Conservation (phyloP, 2,888 invertebrate genomes). For the Thumatha senex region DNA sequence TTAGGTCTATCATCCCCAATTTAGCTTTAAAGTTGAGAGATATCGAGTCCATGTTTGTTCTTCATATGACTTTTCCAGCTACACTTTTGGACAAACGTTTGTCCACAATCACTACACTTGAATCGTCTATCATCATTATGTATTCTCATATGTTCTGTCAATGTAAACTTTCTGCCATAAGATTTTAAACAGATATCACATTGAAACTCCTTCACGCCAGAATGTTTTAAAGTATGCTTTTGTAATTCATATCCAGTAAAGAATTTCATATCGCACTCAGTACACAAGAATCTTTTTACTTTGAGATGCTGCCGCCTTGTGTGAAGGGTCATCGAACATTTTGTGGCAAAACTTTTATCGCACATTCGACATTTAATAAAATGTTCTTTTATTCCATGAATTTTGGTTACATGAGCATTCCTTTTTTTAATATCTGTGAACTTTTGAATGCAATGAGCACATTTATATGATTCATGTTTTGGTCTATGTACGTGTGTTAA, state of each 20-base stretch:
- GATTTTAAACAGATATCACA: conserved; percentile 57
- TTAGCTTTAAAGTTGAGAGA: background rate
- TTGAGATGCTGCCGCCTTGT: conserved; percentile 51
- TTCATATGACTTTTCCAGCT: conserved; percentile 45
- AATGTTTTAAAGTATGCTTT: conserved; percentile 64
- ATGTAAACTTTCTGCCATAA: conserved; percentile 49
- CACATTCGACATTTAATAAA: conserved; percentile 50
- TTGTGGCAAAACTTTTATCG: conserved; percentile 40
- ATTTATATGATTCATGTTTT: background rate
- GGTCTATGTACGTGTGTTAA: conserved; percentile 36
- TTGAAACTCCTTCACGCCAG: conserved; percentile 61
- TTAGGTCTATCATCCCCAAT: too few relatives aligned
- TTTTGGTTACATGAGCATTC: conserved; percentile 24
- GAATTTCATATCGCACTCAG: conserved; percentile 36
- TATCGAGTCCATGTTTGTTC: conserved; percentile 39
- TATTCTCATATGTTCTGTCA: conserved; percentile 57
- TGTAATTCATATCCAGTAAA: conserved; percentile 45
- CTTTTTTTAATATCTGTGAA: background rate
- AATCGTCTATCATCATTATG: conserved; percentile 45
- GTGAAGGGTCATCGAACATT: conserved; percentile 43
- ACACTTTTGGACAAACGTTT: conserved; percentile 43
- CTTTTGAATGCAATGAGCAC: conserved; percentile 4
- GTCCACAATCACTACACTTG: conserved; percentile 36
- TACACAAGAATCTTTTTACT: conserved; percentile 33
- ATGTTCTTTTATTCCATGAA: conserved; percentile 31